Evolutionary conservation across 2,797 vertebrate genomes (phyloP).

Genomic region (Petrocephalus schoutedeni): DNA sequence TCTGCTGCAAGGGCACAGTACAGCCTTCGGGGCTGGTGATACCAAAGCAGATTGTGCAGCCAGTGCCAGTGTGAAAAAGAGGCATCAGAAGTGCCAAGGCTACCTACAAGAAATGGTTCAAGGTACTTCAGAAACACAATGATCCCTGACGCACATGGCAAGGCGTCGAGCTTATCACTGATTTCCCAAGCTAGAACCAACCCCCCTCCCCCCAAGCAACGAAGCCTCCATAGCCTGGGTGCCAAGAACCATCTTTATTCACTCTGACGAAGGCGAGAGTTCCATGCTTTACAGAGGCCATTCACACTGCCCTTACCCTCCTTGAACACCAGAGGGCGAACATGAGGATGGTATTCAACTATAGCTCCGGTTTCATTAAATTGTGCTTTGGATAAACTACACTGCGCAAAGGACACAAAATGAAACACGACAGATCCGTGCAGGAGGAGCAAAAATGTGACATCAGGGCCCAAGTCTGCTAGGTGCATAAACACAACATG

Average conservation of each 20-base stretch:
- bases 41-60: neutral
- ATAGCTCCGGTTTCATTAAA: neutral
- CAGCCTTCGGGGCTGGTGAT: neutral
- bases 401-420: neutral
- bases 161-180: neutral
- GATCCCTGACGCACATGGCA: neutral
- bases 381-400: neutral
- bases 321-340: neutral
- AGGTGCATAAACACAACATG: neutral
- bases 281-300: neutral
- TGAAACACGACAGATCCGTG: neutral
- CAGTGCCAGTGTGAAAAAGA: neutral
- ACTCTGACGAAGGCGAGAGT: neutral
- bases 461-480: neutral
- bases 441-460: neutral
- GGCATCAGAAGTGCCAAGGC: neutral
- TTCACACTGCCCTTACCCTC: neutral
- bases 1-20: neutral
- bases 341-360: neutral
- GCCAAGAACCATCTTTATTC: neutral
- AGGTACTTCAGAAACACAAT: neutral
- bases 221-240: neutral
- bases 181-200: neutral
- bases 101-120: neutral
- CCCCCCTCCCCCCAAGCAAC: neutral